A percentile compares a stretch with the other conserved stretches of the same genome.
phyloP scores from a whole-genome alignment of 2,113 vertebrate genomes.

The Pontoporia blainvillei region DNA sequence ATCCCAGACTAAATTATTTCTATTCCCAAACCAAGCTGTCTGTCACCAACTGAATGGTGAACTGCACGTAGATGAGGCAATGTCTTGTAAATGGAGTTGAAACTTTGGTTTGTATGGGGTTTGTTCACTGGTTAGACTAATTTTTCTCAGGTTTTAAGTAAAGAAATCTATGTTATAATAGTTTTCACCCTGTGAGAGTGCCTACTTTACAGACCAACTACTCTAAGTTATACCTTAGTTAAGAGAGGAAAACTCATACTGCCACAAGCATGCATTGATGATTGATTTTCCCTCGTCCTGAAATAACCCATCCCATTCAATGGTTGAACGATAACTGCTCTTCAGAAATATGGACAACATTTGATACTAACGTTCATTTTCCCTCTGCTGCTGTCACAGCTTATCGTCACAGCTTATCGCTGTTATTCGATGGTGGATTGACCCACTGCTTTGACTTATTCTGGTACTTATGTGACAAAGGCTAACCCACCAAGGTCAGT shows the following conservation, averaged over 20 bases:
- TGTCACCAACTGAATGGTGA: not conserved
- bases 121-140: not conserved
- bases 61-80: not conserved
- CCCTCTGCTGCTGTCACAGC: conserved; percentile 43
- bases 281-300: not conserved
- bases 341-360: conserved; percentile 62
- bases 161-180: not conserved
- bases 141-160: not conserved
- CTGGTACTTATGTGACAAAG: conserved; percentile 57
- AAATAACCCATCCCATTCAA: conserved; percentile 15
- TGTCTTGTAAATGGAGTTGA: not conserved
- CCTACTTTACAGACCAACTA: not conserved
- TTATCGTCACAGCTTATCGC: conserved; percentile 60
- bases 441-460: conserved; percentile 65
- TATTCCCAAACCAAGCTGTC: not conserved
- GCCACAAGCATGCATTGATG: not conserved
- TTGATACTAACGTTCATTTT: not conserved
- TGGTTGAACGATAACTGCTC: not conserved
- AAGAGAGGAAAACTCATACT: not conserved
- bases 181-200: not conserved
- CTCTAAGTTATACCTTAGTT: not conserved
- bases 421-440: conserved; percentile 56
- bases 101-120: not conserved
- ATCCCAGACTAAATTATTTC: not conserved
- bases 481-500: conserved; percentile 62